Percentiles rank a stretch among this genome's conserved stretches.
Conservation (phyloP, 2,797 vertebrate genomes). For the Bucorvus abyssinicus region DNA sequence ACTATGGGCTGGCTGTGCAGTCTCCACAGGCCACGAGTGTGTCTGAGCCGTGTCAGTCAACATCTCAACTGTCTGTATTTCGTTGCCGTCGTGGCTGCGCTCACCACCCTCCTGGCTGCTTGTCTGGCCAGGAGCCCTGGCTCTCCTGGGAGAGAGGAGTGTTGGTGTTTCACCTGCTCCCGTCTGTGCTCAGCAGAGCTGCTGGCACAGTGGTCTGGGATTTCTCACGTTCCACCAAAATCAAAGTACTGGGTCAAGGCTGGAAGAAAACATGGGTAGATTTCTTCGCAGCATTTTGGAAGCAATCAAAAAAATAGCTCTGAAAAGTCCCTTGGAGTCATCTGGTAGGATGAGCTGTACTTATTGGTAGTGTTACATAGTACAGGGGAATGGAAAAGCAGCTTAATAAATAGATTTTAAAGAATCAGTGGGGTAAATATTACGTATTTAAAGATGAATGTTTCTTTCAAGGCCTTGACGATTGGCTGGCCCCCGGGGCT, state of each 20-base stretch:
- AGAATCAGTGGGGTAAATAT: conserved; percentile 32
- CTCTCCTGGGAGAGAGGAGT: neutral
- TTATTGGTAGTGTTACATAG: neutral
- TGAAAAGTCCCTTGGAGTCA: neutral
- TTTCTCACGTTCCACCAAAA: neutral
- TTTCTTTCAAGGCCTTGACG: conserved; percentile 53
- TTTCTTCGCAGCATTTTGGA: neutral
- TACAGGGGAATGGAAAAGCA: neutral
- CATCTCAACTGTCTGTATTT: neutral
- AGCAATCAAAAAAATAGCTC: neutral
- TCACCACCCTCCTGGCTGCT: neutral
- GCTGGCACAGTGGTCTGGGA: neutral
- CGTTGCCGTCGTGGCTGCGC: accelerated
- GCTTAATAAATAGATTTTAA: neutral
- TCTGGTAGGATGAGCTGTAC: neutral
- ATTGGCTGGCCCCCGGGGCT: neutral
- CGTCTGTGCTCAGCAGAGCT: neutral
- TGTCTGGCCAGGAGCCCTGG: neutral
- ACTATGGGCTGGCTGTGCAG: neutral
- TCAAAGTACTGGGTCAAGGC: neutral
- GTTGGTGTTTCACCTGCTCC: neutral
- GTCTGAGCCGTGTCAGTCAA: neutral
- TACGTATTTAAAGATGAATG: neutral
- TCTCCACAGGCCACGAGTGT: neutral
- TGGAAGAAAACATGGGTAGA: neutral